Evolutionary conservation across 2,797 vertebrate genomes (phyloP).

Genomic region (Mareca penelope): DNA sequence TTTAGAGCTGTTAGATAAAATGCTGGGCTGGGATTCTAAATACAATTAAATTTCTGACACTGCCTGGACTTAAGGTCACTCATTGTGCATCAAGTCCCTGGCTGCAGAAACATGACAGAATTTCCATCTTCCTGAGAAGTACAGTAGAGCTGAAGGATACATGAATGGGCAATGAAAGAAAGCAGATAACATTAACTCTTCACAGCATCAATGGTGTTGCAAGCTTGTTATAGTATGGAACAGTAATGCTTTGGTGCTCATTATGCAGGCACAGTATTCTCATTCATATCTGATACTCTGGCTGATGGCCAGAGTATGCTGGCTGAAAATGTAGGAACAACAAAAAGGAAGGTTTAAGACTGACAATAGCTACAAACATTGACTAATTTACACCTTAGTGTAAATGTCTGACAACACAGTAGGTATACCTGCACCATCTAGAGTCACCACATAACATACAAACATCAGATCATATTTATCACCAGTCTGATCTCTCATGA

Average conservation of each 20-base stretch:
- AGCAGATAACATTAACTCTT: not conserved
- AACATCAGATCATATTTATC: not conserved
- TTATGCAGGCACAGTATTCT: not conserved
- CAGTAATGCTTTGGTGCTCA: not conserved
- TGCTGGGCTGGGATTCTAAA: not conserved
- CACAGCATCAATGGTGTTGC: not conserved
- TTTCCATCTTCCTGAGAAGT: not conserved
- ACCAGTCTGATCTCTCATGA: not conserved
- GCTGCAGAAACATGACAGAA: not conserved
- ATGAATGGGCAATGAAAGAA: not conserved
- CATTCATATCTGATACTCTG: not conserved
- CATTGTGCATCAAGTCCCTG: rapidly evolving
- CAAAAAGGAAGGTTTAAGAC: not conserved
- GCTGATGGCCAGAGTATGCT: too few species aligned
- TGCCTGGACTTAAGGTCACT: not conserved
- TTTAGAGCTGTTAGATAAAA: not conserved
- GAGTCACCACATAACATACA: not conserved
- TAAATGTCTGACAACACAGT: too few species aligned
- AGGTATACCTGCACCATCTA: too few species aligned
- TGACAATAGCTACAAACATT: not conserved
- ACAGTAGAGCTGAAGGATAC: not conserved
- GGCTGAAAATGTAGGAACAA: not conserved
- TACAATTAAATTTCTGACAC: not conserved
- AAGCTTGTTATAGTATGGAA: not conserved
- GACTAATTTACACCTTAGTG: not conserved